These are phyloP conservation scores for Siniperca knerii DNA, from an alignment of 2,113 vertebrate species.

Conservation along the genomic window DNA sequence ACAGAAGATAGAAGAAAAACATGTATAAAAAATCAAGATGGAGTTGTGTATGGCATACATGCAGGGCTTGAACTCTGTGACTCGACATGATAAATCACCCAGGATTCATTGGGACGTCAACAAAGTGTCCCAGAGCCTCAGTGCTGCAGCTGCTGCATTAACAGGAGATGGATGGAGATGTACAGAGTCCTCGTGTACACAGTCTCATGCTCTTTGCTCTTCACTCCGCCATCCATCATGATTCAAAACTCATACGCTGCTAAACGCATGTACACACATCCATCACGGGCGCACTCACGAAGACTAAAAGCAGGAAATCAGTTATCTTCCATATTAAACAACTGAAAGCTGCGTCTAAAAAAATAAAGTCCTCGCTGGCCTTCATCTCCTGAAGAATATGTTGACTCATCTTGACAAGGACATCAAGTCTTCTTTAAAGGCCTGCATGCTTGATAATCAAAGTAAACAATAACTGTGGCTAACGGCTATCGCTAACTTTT, in stretches of 20 bases:
- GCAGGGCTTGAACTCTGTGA: slow-evolving; percentile 38
- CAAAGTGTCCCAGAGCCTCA: slow-evolving; percentile 62
- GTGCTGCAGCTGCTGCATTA: slow-evolving; percentile 63
- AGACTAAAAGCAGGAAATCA: slow-evolving; percentile 49
- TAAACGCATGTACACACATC: slow-evolving; percentile 49
- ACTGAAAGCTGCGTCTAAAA: background rate
- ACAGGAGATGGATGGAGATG: slow-evolving; percentile 72
- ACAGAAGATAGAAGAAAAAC: background rate
- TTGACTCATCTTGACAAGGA: slow-evolving; percentile 22
- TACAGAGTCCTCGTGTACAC: slow-evolving; percentile 53
- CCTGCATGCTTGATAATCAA: background rate
- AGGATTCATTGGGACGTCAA: slow-evolving; percentile 69
- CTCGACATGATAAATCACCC: slow-evolving; percentile 71
- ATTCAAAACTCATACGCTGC: slow-evolving; percentile 44
- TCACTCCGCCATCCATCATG: slow-evolving; percentile 69
- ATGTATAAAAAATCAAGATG: slow-evolving; percentile 33
- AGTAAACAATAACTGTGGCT: background rate
- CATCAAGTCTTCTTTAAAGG: background rate
- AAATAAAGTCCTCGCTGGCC: slow-evolving; percentile 4
- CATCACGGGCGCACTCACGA: slow-evolving; percentile 54
- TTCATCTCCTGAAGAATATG: slow-evolving; percentile 21
- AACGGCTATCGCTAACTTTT: background rate
- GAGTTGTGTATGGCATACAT: slow-evolving; percentile 30
- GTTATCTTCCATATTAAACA: slow-evolving; percentile 44
- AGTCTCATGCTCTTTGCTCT: slow-evolving; percentile 65